phyloP scores from a whole-genome alignment of 2,113 vertebrate genomes.

The Ancistrus triradiatus region DNA sequence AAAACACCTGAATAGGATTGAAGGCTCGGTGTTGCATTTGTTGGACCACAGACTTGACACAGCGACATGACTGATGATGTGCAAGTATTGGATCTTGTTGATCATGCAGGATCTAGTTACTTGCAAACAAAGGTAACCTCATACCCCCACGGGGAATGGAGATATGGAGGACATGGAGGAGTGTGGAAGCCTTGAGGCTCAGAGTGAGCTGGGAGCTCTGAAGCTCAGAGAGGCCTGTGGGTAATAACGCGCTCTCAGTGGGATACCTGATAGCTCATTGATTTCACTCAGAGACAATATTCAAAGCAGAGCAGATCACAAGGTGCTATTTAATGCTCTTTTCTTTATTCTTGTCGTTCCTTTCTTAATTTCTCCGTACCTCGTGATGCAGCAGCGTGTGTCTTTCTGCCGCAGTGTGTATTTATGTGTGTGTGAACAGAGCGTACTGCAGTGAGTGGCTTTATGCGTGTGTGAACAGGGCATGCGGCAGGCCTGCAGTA shows the following conservation, averaged over 20 bases:
- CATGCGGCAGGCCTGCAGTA: conserved; percentile 62
- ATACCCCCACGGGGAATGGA: not conserved
- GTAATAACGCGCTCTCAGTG: conserved; percentile 26
- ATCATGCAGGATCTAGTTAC: too few relatives aligned
- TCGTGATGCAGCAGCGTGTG: not conserved
- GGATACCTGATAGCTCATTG: conserved; percentile 3
- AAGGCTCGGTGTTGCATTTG: too few relatives aligned
- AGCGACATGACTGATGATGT: too few relatives aligned
- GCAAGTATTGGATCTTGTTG: too few relatives aligned
- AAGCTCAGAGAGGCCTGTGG: conserved; percentile 7
- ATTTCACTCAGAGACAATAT: not conserved
- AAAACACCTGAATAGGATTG: too few relatives aligned
- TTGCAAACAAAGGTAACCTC: conserved; percentile 12
- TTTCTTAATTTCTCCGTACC: not conserved
- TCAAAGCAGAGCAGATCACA: not conserved
- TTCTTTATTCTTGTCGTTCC: conserved; percentile 5
- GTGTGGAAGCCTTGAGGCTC: conserved; percentile 5
- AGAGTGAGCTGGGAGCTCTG: not conserved
- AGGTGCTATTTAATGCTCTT: not conserved
- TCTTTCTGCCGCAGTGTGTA: conserved; percentile 29
- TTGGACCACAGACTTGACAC: too few relatives aligned
- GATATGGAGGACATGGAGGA: not conserved
- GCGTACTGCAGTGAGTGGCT: too few relatives aligned
- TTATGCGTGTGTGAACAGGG: conserved; percentile 47
- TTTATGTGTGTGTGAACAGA: conserved; percentile 31